Percentiles rank a stretch among this genome's conserved stretches.
Conservation (phyloP, 2,797 vertebrate genomes). For the Paedocypris micromegethes region DNA sequence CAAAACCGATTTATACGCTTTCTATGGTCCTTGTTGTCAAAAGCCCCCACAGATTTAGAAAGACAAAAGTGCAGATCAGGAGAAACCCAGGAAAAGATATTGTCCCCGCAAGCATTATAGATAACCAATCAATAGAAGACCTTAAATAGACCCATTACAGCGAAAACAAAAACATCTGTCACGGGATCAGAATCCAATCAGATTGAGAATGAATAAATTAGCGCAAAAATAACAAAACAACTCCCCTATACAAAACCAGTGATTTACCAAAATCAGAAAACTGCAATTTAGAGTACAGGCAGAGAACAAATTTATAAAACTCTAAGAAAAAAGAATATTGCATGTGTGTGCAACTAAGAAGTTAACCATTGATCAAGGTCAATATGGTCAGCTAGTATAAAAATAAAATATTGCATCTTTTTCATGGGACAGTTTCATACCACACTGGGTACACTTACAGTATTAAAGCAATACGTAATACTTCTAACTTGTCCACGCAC, state of each 20-base stretch:
- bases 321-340: neutral
- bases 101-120: neutral
- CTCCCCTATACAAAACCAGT: neutral
- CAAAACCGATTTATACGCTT: conserved; percentile 5
- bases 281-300: neutral
- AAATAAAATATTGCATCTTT: no score
- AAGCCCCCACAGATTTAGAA: conserved; percentile 14
- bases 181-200: neutral
- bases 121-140: neutral
- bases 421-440: no score
- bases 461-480: neutral
- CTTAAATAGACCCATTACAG: neutral
- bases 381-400: neutral
- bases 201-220: neutral
- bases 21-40: conserved; percentile 11
- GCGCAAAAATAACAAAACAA: neutral
- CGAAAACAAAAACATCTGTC: neutral
- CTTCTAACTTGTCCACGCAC: neutral
- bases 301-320: neutral
- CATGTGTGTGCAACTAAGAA: neutral
- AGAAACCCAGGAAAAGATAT: conserved; percentile 9
- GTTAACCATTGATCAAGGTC: conserved; percentile 37
- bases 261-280: neutral
- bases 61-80: neutral
- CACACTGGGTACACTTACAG: neutral